Base-by-base conservation (phyloP, 92 coral and sea anemone genomes). In the Montipora capitata region DNA sequence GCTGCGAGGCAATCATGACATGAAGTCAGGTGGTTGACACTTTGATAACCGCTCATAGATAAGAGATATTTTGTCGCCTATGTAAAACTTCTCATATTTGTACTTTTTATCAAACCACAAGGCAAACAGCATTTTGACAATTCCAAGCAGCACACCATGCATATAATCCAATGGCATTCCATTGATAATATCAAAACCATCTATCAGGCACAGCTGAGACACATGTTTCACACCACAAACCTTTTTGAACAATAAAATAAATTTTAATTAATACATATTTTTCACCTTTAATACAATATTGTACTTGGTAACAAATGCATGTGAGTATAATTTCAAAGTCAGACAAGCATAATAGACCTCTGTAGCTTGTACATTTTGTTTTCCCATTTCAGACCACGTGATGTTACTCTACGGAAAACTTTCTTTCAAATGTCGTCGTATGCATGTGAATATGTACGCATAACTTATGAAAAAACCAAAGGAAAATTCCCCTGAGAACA, bases 1-100 rank as follows among this genome's bases (percentile, higher is more conserved):
- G 20, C 88, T 27, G 43, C 73, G 88, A 39, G 88, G 82, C 81
- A 84, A 43, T 7, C 88, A 2, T 13, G 88, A 84, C 13, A 84
- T 73, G 71, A 72, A 84, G 52, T 84, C 88, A 12, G 80, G 88
- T 4, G 88, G 80, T 4, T 83, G 72, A 14, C 87, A 83, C 69
- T 8, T 5, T 8, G 9, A 8, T 5, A 45, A 8, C 9, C 51
- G 5, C 51, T 45, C 51, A 8, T 7, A 81, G 51, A 0, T 1
- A 39, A 64, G n/a, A n/a, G 69, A 64, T 14, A 66, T 4, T 10
- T 66, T 66, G 72, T 66, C 72, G 9, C 72, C 72, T 20, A 39
- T 18, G 38, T 20, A 74, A 6, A 17, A 63, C 69, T 68, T 71
- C 70, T 39, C 71, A 77, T 76, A 13, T 15, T 40, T 83, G 80